Conservation (phyloP, 2,888 invertebrate species). For the Athalia rosae region DNA sequence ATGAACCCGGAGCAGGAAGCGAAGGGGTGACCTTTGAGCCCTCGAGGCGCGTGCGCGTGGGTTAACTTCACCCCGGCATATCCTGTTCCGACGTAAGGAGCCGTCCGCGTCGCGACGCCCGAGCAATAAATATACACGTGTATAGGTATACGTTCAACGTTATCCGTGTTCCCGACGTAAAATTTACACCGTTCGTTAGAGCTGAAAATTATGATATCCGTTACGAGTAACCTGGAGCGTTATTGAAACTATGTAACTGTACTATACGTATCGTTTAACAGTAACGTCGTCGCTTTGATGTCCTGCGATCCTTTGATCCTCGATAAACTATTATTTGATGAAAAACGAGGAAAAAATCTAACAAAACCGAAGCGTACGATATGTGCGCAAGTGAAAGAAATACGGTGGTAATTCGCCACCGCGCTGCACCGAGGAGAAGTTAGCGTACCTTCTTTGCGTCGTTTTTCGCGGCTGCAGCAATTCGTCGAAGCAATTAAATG, state of each 20-base stretch:
- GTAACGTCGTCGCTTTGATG: too few species aligned
- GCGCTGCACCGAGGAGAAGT: not conserved
- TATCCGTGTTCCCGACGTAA: not conserved
- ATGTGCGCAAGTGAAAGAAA: not conserved
- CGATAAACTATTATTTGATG: not conserved
- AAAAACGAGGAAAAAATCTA: not conserved
- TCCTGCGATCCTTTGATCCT: too few species aligned
- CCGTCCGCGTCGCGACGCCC: not conserved
- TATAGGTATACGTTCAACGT: too few species aligned
- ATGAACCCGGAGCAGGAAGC: constrained; percentile 55
- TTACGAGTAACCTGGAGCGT: too few species aligned
- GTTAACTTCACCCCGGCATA: constrained; percentile 59
- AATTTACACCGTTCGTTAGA: too few species aligned
- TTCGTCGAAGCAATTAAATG: constrained; percentile 43
- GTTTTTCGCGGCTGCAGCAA: constrained; percentile 26
- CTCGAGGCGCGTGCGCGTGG: constrained; percentile 55
- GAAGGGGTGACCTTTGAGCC: constrained; percentile 54
- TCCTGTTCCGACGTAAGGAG: not conserved
- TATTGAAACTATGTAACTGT: too few species aligned
- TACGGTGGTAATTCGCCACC: constrained; percentile 15
- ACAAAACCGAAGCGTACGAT: not conserved
- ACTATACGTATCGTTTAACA: too few species aligned
- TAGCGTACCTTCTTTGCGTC: not conserved
- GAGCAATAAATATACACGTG: not conserved
- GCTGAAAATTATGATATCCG: too few species aligned